Conservation (phyloP, 2,888 invertebrate species). For the Nemapogon koenigi region DNA sequence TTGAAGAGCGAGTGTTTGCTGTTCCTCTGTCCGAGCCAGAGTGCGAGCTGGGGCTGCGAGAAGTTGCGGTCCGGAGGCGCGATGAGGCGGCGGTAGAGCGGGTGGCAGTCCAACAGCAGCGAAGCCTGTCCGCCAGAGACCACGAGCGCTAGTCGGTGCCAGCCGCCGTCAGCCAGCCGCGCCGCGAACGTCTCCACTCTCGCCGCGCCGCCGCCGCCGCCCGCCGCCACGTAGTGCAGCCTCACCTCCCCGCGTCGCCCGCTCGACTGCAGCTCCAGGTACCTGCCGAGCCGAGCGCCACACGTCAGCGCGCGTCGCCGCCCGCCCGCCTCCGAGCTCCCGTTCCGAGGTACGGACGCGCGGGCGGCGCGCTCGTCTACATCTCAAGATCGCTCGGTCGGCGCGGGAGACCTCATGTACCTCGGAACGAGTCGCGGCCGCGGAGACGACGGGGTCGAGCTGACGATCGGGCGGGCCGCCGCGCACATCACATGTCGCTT, state of each 20-base stretch:
- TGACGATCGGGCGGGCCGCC: constrained; percentile 1
- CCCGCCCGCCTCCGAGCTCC: constrained; percentile 25
- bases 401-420: constrained; percentile 62
- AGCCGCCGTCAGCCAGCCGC: constrained; percentile 84
- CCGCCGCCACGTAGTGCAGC: constrained; percentile 78
- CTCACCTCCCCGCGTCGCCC: constrained; percentile 87
- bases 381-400: constrained; percentile 63
- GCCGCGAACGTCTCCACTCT: constrained; percentile 88
- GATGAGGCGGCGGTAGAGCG: constrained; percentile 81
- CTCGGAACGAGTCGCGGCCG: constrained; percentile 63
- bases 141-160: constrained; percentile 87
- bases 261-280: constrained; percentile 90
- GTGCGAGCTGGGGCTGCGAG: constrained; percentile 73
- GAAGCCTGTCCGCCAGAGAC: constrained; percentile 85
- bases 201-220: constrained; percentile 60
- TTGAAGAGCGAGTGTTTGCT: constrained; percentile 86
- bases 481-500: constrained; percentile 50
- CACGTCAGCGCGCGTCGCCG: constrained; percentile 1
- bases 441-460: constrained; percentile 39
- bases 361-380: constrained; percentile 54
- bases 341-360: constrained; percentile 63
- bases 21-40: constrained; percentile 90
- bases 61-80: constrained; percentile 80
- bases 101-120: constrained; percentile 86
- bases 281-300: constrained; percentile 61